phyloP scores from a whole-genome alignment of 2,113 vertebrate genomes.

The Gulo gulo region DNA sequence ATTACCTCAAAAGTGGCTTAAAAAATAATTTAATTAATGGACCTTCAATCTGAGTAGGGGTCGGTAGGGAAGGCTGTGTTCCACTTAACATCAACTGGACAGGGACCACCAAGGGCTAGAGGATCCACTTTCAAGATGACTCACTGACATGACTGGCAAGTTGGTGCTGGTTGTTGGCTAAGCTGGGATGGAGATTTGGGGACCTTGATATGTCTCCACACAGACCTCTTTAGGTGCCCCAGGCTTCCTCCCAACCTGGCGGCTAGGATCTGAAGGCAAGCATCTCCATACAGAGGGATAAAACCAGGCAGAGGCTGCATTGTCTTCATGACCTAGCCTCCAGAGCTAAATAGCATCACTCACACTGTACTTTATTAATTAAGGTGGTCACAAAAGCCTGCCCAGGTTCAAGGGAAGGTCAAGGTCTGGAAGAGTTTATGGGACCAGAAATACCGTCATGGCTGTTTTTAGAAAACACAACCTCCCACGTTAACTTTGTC shows the following conservation, averaged over 20 bases:
- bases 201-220: background rate
- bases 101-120: background rate
- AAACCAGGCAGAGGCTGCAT: background rate
- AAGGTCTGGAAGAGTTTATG: background rate
- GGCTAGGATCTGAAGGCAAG: background rate
- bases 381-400: too few relatives aligned
- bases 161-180: background rate
- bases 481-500: background rate
- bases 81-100: background rate
- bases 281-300: background rate
- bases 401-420: background rate
- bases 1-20: background rate
- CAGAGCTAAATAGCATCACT: background rate
- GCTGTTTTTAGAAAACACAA: background rate
- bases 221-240: background rate
- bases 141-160: background rate
- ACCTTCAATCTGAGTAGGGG: background rate
- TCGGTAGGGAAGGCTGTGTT: background rate
- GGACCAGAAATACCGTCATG: background rate
- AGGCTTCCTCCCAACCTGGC: background rate
- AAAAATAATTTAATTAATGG: background rate
- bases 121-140: background rate
- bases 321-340: background rate
- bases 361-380: background rate
- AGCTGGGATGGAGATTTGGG: background rate